Base-by-base conservation (phyloP, 2,888 invertebrate genomes). In the Emmelina monodactyla region DNA sequence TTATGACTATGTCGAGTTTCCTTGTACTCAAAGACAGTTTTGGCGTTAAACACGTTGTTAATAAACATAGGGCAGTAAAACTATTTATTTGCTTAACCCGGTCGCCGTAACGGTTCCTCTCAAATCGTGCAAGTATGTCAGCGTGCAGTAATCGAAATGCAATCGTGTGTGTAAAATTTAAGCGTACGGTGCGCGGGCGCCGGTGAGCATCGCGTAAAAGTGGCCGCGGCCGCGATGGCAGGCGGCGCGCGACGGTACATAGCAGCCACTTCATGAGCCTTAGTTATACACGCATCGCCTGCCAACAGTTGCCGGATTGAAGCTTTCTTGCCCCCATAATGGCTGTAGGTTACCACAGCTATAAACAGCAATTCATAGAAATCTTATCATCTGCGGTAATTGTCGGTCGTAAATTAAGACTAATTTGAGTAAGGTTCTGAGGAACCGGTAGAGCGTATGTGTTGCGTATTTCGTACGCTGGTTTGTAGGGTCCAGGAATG, bases 161-260 rank as follows among this genome's bases (percentile, higher is more conserved):
- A 25, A 25, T 25, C 25, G 25, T 25, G 25, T 19, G 19, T 25
- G 25, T 11, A 4, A n/a, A n/a, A n/a, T n/a, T n/a, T n/a, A n/a
- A n/a, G n/a, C n/a, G 25, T 11, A 25, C 11, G 3, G n/a, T n/a
- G 37, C 44, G 46, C 49, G 44, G 39, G 42, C 44, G 41, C 41
- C 40, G 37, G 40, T 39, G 39, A n/a, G 25, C 3, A n/a, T 25
- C 25, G 9, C n/a, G 25, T 25, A 25, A 25, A 25, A 25, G 25
- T 10, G 9, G n/a, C n/a, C 37, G 43, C 57, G 71, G 46, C 73
- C 73, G 67, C 61, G 55, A 70, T 75, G 63, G 35, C 58, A 64
- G 66, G 39, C 57, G 58, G 53, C 55, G 72, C 72, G 73, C 56
- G 58, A 69, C 71, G 43, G 39, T 36, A 36, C 38, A 43, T 38